These are phyloP conservation scores for Aplochiton taeniatus DNA, from an alignment of 2,797 vertebrate genomes.

Conservation along the genomic window DNA sequence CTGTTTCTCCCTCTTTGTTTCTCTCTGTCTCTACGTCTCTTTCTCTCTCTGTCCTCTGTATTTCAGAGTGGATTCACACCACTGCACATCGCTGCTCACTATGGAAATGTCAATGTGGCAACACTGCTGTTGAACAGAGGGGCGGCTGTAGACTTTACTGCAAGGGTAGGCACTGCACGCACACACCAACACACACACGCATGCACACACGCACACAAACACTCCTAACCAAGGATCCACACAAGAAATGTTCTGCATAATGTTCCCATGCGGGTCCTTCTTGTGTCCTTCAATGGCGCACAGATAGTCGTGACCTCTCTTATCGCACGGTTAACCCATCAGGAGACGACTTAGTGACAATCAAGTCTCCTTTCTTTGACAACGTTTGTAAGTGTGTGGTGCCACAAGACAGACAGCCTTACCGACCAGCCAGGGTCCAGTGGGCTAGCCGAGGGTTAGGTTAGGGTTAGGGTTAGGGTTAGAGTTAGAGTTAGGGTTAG, in stretches of 20 bases:
- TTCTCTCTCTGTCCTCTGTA: constrained; percentile 25
- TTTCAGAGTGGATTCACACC: constrained; percentile 96
- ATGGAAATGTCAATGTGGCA: constrained; percentile 96
- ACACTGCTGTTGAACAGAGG: constrained; percentile 95
- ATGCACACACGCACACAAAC: neutral
- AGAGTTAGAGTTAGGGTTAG: too few relatives aligned
- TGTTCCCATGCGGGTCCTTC: neutral
- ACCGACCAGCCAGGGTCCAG: too few relatives aligned
- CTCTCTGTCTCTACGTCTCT: constrained; percentile 39
- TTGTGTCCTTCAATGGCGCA: neutral
- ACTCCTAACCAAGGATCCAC: neutral
- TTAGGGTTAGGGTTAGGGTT: too few relatives aligned
- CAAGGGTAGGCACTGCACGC: constrained; percentile 76
- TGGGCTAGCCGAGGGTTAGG: too few relatives aligned
- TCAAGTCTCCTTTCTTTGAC: neutral
- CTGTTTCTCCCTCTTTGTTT: constrained; percentile 20
- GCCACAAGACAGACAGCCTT: neutral
- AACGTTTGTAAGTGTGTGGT: constrained; percentile 14
- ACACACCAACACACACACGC: constrained; percentile 3
- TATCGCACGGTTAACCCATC: constrained; percentile 4
- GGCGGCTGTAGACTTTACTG: constrained; percentile 95
- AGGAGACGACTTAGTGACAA: neutral
- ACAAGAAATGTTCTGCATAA: too few relatives aligned
- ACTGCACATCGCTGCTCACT: constrained; percentile 96
- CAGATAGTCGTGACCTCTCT: constrained; percentile 1